A percentile compares a stretch with the other conserved stretches of the same genome.
These are phyloP conservation scores for Serilophus lunatus DNA, from an alignment of 2,113 vertebrate genomes.

Conservation along the genomic window DNA sequence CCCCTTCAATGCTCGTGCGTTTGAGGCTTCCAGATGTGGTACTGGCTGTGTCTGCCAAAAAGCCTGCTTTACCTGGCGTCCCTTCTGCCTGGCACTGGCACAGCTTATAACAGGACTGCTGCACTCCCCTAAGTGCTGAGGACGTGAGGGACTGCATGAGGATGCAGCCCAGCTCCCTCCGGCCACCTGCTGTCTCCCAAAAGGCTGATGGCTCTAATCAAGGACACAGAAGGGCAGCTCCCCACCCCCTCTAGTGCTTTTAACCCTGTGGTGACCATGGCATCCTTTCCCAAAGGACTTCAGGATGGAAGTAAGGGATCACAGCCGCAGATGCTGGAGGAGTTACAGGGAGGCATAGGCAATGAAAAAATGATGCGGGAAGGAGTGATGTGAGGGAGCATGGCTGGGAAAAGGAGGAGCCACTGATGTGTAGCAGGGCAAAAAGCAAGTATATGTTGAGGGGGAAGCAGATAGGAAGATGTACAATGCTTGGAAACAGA, in stretches of 20 bases:
- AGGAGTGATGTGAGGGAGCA: background rate
- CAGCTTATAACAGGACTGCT: background rate
- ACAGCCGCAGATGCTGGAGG: background rate
- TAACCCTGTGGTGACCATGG: background rate
- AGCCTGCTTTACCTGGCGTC: background rate
- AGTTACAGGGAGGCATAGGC: background rate
- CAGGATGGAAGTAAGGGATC: background rate
- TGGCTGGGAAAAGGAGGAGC: background rate
- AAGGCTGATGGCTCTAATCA: background rate
- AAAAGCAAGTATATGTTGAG: background rate
- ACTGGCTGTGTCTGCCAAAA: background rate
- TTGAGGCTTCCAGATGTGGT: background rate
- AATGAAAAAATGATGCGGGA: background rate
- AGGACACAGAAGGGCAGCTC: background rate
- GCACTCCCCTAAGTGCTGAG: background rate
- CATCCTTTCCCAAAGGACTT: background rate
- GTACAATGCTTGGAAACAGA: background rate
- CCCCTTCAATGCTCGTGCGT: background rate
- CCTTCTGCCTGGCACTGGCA: background rate
- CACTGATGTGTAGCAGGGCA: background rate
- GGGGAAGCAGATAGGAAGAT: fast-evolving
- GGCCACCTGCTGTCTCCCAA: background rate
- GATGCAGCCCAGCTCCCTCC: background rate
- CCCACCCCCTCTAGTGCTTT: background rate
- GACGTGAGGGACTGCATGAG: conserved; percentile 35